Percentiles rank a stretch among this genome's conserved stretches.
These are phyloP conservation scores for Agrotis segetum DNA, from an alignment of 2,888 invertebrate species.

Conservation along the genomic window DNA sequence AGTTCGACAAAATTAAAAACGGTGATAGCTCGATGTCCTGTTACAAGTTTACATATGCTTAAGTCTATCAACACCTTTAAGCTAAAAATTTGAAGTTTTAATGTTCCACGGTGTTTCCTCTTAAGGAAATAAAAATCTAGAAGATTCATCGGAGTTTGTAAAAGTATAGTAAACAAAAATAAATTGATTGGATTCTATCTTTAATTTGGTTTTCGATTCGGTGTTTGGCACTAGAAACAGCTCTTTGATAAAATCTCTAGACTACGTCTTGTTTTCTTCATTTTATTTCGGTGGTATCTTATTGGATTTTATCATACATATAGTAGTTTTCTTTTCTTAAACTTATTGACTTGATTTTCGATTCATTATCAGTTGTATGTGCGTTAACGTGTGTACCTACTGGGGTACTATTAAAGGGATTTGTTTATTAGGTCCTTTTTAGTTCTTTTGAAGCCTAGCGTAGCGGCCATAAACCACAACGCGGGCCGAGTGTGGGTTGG, in stretches of 20 bases:
- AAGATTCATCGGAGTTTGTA: not conserved
- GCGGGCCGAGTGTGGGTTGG: too few relatives aligned
- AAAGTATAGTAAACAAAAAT: not conserved
- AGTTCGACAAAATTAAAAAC: too few relatives aligned
- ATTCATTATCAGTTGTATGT: not conserved
- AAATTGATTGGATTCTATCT: not conserved
- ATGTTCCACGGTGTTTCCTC: too few relatives aligned
- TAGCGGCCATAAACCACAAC: too few relatives aligned
- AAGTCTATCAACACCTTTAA: too few relatives aligned
- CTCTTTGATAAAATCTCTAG: constrained; percentile 3
- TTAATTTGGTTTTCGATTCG: not conserved
- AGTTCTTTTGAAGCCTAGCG: too few relatives aligned
- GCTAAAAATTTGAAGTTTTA: too few relatives aligned
- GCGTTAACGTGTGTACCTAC: not conserved
- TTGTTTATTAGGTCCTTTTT: too few relatives aligned
- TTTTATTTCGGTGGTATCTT: not conserved
- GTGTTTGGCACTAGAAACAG: constrained; percentile 4
- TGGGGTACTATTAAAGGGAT: too few relatives aligned
- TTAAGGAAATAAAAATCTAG: not conserved
- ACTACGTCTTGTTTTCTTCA: not conserved
- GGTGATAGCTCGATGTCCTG: too few relatives aligned
- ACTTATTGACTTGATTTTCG: not conserved
- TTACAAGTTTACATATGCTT: too few relatives aligned
- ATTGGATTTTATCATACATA: not conserved
- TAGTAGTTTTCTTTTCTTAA: not conserved